Evolutionary conservation across 1,140 invertebrate genomes (phyloP).

Genomic region (Drosophila elegans): DNA sequence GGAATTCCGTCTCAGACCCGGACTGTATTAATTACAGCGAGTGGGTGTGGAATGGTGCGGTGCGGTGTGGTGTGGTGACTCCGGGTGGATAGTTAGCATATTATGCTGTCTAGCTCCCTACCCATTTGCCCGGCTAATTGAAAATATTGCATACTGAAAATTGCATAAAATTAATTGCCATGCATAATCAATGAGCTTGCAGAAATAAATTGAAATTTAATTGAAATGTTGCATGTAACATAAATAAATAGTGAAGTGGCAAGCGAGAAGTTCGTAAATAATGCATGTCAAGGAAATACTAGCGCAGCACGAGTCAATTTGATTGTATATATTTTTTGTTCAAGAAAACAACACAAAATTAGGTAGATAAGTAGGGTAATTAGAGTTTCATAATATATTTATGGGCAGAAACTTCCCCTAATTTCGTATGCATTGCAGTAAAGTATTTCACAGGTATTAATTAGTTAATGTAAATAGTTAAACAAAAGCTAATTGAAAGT

Average conservation of each 20-base stretch:
- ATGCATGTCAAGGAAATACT: slow-evolving; percentile 35
- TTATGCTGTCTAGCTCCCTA: slow-evolving; percentile 7
- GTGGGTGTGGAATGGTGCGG: background rate
- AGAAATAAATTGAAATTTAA: slow-evolving; percentile 62
- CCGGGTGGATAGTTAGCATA: slow-evolving; percentile 8
- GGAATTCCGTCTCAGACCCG: background rate
- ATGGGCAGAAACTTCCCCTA: background rate
- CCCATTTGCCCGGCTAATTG: slow-evolving; percentile 27
- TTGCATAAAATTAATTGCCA: slow-evolving; percentile 52
- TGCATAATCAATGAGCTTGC: slow-evolving; percentile 48
- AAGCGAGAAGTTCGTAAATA: slow-evolving; percentile 15
- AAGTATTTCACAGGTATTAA: too few relatives aligned
- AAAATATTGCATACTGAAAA: slow-evolving; percentile 40
- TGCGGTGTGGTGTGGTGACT: too few relatives aligned
- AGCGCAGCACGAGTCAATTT: slow-evolving; percentile 1
- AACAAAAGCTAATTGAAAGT: too few relatives aligned
- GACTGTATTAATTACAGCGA: slow-evolving; percentile 38
- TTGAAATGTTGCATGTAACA: slow-evolving; percentile 47
- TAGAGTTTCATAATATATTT: slow-evolving; percentile 12
- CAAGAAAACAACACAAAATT: background rate
- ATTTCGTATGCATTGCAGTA: too few relatives aligned
- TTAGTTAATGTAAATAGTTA: too few relatives aligned
- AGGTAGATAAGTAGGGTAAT: background rate
- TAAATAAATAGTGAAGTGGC: slow-evolving; percentile 26
- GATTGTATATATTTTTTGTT: background rate